Conservation (phyloP, 2,797 vertebrate species). For the Pithecia hirsuta region DNA sequence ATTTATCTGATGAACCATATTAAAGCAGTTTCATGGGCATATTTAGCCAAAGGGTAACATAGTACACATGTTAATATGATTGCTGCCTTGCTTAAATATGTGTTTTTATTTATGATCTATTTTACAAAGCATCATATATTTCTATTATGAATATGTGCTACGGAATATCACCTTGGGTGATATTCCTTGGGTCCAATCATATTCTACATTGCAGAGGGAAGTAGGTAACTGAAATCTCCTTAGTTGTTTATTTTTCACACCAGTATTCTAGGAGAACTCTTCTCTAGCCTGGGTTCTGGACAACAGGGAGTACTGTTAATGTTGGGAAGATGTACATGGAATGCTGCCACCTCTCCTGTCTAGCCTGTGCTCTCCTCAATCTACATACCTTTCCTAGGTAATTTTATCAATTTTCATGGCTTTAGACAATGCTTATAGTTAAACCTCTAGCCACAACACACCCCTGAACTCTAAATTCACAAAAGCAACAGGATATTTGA, state of each 20-base stretch:
- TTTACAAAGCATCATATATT: slow-evolving; percentile 3
- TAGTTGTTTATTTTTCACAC: background rate
- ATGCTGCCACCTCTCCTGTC: background rate
- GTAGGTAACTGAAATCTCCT: background rate
- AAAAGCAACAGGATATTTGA: background rate
- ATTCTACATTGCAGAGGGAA: background rate
- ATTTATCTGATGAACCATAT: slow-evolving; percentile 67
- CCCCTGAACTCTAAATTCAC: background rate
- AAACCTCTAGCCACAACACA: background rate
- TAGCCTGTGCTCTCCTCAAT: background rate
- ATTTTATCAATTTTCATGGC: background rate
- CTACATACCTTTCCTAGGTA: background rate
- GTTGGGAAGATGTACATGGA: background rate
- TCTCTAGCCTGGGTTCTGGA: background rate
- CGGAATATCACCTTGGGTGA: background rate
- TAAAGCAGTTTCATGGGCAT: slow-evolving; percentile 64
- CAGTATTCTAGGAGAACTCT: background rate
- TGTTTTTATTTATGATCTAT: slow-evolving; percentile 1
- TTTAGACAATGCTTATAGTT: background rate
- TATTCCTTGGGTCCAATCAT: background rate
- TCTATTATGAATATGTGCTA: background rate
- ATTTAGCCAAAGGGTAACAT: slow-evolving; percentile 40
- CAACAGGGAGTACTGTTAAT: background rate
- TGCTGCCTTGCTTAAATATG: slow-evolving; percentile 37
- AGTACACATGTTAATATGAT: background rate